phyloP scores from a whole-genome alignment of 2,113 vertebrate species.

The Melanocharis versteri region DNA sequence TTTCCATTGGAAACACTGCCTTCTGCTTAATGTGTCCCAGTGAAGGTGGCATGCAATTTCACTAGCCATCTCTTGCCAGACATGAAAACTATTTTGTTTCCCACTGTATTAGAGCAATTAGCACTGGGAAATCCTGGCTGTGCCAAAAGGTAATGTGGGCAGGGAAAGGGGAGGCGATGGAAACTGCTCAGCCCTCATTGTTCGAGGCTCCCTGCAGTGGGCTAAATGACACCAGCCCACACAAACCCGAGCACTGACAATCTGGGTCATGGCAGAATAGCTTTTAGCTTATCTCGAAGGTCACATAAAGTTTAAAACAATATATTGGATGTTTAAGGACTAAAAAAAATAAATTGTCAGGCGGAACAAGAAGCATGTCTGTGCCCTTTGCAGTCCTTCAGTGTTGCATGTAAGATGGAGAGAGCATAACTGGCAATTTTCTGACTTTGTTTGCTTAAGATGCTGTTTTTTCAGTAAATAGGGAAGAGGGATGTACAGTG shows the following conservation, averaged over 20 bases:
- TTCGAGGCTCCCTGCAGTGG: slow-evolving; percentile 57
- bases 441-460: slow-evolving; percentile 4
- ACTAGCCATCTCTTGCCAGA: slow-evolving; percentile 63
- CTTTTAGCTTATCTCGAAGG: slow-evolving; percentile 66
- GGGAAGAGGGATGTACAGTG: background rate
- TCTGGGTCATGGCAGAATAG: slow-evolving; percentile 62
- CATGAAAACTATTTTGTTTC: slow-evolving; percentile 55
- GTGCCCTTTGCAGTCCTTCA: slow-evolving; percentile 42
- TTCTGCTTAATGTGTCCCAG: slow-evolving; percentile 66
- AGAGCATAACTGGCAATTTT: background rate
- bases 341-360: slow-evolving; percentile 26
- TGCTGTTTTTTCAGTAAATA: background rate
- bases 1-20: slow-evolving; percentile 62
- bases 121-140: slow-evolving; percentile 66
- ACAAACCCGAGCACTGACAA: slow-evolving; percentile 56
- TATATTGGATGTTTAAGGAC: slow-evolving; percentile 51
- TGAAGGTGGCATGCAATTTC: slow-evolving; percentile 60
- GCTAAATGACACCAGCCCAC: slow-evolving; percentile 69
- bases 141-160: slow-evolving; percentile 72
- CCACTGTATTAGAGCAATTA: slow-evolving; percentile 66
- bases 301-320: slow-evolving; percentile 72
- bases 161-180: slow-evolving; percentile 46
- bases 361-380: background rate
- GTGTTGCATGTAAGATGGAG: background rate
- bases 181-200: slow-evolving; percentile 61